phyloP scores from a whole-genome alignment of 2,888 invertebrate genomes.

The Orthonevra nobilis region DNA sequence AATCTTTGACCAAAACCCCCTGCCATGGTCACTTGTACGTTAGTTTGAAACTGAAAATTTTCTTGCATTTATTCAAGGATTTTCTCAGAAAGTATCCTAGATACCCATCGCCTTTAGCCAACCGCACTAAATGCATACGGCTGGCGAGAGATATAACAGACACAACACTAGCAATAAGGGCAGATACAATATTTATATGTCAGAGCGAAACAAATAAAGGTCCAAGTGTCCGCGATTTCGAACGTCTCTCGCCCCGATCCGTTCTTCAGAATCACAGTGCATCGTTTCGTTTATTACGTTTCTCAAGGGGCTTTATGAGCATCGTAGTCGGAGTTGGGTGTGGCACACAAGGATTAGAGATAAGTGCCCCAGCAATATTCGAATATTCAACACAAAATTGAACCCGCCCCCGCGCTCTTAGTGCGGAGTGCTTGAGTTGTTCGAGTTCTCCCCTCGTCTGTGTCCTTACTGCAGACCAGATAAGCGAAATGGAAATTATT shows the following conservation, averaged over 20 bases:
- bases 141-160: not conserved
- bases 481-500: conserved; percentile 65
- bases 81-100: conserved; percentile 9
- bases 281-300: conserved; percentile 57
- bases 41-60: conserved; percentile 58
- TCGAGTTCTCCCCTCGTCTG: not conserved
- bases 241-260: not conserved
- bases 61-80: conserved; percentile 62
- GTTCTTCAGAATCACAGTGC: conserved; percentile 31
- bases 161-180: conserved; percentile 25
- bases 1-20: conserved; percentile 58
- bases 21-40: too few relatives aligned
- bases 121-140: conserved; percentile 12
- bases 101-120: not conserved
- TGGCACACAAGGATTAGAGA: conserved; percentile 52
- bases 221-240: conserved; percentile 47
- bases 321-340: conserved; percentile 1
- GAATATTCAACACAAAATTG: conserved; percentile 57
- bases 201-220: conserved; percentile 47
- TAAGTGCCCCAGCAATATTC: conserved; percentile 66
- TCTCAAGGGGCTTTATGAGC: conserved; percentile 29
- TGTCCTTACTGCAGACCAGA: conserved; percentile 41
- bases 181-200: conserved; percentile 50
- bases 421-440: conserved; percentile 26
- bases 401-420: conserved; percentile 46